Conservation (phyloP, 2,888 invertebrate genomes). For the Phlogophora meticulosa region DNA sequence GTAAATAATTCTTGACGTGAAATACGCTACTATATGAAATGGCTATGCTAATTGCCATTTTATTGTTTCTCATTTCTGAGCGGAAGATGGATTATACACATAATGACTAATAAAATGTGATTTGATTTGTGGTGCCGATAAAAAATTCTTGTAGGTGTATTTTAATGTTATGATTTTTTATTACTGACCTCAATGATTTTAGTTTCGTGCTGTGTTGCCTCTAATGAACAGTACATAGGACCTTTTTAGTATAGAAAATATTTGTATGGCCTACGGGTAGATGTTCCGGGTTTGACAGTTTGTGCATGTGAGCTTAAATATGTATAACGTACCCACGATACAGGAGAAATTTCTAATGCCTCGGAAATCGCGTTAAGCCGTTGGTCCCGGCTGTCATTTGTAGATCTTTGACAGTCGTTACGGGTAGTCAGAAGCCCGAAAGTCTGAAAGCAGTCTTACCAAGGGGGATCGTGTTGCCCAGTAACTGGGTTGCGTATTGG, state of each 20-base stretch:
- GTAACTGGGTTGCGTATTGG: too few relatives aligned
- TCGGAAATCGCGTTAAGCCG: too few relatives aligned
- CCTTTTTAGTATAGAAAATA: neutral
- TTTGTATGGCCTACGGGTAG: too few relatives aligned
- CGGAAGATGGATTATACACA: conserved; percentile 69
- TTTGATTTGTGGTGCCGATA: conserved; percentile 51
- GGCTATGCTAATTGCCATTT: conserved; percentile 73
- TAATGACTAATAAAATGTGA: conserved; percentile 59
- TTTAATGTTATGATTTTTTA: conserved; percentile 46
- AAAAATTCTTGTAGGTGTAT: conserved; percentile 11
- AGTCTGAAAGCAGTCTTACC: too few relatives aligned
- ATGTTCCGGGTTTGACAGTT: too few relatives aligned
- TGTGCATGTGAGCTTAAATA: too few relatives aligned
- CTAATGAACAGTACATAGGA: neutral
- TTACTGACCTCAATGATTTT: conserved; percentile 38
- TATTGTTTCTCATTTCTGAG: conserved; percentile 74
- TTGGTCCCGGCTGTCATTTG: too few relatives aligned
- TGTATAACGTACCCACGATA: too few relatives aligned
- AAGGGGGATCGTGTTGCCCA: too few relatives aligned
- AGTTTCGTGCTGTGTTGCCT: conserved; percentile 13
- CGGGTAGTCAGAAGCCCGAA: too few relatives aligned
- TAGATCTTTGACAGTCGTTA: too few relatives aligned
- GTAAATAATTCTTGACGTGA: conserved; percentile 51
- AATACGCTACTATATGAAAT: conserved; percentile 69
- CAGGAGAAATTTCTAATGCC: too few relatives aligned